Evolutionary conservation across 2,888 invertebrate species (phyloP).

Genomic region (Tromatobia lineatoria): DNA sequence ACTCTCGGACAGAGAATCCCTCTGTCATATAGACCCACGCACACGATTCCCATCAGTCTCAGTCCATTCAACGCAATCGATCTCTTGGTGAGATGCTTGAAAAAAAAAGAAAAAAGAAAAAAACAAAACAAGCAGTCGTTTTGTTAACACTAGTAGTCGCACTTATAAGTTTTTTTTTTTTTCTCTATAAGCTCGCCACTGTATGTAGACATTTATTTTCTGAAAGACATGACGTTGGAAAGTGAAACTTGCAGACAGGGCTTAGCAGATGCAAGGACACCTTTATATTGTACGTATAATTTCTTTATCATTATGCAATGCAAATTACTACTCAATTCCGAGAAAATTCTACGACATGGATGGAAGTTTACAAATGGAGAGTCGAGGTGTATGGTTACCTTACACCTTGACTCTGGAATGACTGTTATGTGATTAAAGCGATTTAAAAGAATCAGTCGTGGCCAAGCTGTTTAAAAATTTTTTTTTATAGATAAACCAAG

Average conservation of each 20-base stretch:
- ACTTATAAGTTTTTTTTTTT: not conserved
- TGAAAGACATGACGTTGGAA: not conserved
- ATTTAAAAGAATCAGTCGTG: too few relatives aligned
- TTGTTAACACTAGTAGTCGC: not conserved
- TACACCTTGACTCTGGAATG: too few relatives aligned
- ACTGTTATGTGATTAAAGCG: too few relatives aligned
- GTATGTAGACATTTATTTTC: not conserved
- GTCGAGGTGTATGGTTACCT: too few relatives aligned
- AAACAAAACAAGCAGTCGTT: not conserved
- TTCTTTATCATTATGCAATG: too few relatives aligned
- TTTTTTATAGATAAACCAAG: too few relatives aligned
- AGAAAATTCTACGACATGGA: too few relatives aligned
- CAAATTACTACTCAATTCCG: too few relatives aligned
- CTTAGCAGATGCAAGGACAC: not conserved
- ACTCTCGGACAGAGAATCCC: not conserved
- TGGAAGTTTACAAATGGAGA: too few relatives aligned
- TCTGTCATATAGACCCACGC: not conserved
- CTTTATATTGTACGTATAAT: too few relatives aligned
- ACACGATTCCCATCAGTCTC: not conserved
- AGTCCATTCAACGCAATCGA: conserved; percentile 1
- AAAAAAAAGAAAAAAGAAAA: not conserved
- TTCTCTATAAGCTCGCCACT: not conserved
- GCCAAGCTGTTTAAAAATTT: too few relatives aligned
- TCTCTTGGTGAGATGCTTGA: not conserved
- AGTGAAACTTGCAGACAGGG: not conserved